These are phyloP conservation scores for Trogon surrucura DNA, from an alignment of 2,113 vertebrate species.

Conservation along the genomic window DNA sequence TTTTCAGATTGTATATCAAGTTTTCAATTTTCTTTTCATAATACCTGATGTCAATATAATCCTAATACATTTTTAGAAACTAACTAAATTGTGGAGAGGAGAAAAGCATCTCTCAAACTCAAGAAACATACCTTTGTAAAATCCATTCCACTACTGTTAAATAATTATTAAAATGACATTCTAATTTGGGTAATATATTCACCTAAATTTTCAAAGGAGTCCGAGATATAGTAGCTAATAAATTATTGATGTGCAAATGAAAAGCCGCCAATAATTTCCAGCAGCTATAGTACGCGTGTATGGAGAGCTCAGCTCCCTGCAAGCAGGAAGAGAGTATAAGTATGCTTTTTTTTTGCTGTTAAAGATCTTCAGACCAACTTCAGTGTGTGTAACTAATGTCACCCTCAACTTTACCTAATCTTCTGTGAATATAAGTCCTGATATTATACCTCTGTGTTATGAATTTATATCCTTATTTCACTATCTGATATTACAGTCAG, in stretches of 20 bases:
- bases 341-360: fast-evolving
- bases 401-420: not conserved
- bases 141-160: not conserved
- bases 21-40: not conserved
- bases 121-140: constrained; percentile 16
- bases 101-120: not conserved
- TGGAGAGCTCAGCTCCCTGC: not conserved
- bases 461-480: constrained; percentile 1
- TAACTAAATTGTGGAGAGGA: not conserved
- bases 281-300: fast-evolving
- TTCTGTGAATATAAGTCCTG: not conserved
- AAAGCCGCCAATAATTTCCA: not conserved
- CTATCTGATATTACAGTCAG: not conserved
- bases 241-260: not conserved
- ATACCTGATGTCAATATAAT: not conserved
- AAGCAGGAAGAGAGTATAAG: not conserved
- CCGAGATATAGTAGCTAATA: not conserved
- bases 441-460: not conserved
- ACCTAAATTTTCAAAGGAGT: not conserved
- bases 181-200: not conserved
- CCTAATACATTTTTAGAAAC: not conserved
- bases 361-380: not conserved
- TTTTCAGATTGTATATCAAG: not conserved
- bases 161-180: not conserved
- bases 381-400: not conserved